phyloP scores from a whole-genome alignment of 37 sponge, comb jelly and placozoan species.

The Corticium candelabrum region DNA sequence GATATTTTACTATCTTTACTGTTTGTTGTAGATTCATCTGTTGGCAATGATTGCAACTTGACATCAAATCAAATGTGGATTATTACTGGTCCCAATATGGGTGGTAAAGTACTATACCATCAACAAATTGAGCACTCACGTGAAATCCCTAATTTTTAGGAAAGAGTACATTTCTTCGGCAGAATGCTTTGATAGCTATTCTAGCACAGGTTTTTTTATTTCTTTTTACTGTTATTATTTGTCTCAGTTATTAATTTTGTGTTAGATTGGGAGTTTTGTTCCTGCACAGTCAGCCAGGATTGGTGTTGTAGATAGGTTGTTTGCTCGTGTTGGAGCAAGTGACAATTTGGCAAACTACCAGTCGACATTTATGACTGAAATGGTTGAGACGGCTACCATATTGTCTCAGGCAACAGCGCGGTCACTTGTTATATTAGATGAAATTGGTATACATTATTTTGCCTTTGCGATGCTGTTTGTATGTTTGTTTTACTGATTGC shows the following conservation, averaged over 20 bases:
- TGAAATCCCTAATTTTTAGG: constrained; percentile 13
- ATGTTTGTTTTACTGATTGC: too few species aligned
- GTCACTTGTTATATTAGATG: constrained; percentile 76
- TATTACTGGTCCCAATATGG: constrained; percentile 86
- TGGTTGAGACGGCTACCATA: constrained; percentile 77
- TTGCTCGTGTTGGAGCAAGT: constrained; percentile 82
- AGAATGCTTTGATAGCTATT: constrained; percentile 63
- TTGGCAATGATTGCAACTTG: constrained; percentile 67
- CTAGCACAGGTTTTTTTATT: constrained; percentile 58
- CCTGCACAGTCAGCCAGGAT: constrained; percentile 56
- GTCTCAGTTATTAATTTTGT: background rate
- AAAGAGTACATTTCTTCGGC: constrained; percentile 83
- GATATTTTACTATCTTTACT: too few species aligned
- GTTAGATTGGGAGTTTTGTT: constrained; percentile 81
- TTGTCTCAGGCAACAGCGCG: constrained; percentile 43
- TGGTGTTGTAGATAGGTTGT: constrained; percentile 64
- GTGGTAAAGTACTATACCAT: constrained; percentile 36
- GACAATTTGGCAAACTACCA: constrained; percentile 71
- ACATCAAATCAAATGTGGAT: constrained; percentile 52
- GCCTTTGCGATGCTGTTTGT: background rate
- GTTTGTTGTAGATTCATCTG: too few species aligned
- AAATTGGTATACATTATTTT: constrained; percentile 41
- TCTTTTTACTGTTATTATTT: background rate
- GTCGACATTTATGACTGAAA: constrained; percentile 83
- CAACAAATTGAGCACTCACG: background rate